A percentile compares a stretch with the other conserved stretches of the same genome.
Evolutionary conservation across 2,888 invertebrate species (phyloP).

Genomic region (Hypselothyrea guttata): DNA sequence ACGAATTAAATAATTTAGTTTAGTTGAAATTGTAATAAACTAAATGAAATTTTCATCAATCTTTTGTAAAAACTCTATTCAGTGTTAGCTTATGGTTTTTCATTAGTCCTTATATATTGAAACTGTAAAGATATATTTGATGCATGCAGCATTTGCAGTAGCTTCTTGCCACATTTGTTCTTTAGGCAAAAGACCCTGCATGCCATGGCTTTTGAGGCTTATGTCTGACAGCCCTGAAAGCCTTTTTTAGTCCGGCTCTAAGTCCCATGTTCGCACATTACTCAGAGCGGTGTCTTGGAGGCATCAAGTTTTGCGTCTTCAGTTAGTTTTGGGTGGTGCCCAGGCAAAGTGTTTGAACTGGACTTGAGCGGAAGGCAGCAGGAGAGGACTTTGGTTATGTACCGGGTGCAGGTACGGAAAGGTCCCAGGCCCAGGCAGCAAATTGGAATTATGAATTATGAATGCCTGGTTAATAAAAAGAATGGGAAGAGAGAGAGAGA

Average conservation of each 20-base stretch:
- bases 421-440: conserved; percentile 62
- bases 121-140: not conserved
- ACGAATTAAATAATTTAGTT: too few relatives aligned
- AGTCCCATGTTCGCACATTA: conserved; percentile 72
- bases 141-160: conserved; percentile 16
- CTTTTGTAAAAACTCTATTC: too few relatives aligned
- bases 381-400: not conserved
- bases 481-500: conserved; percentile 30
- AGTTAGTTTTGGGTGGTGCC: conserved; percentile 56
- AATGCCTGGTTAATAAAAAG: conserved; percentile 76
- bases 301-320: conserved; percentile 21
- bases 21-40: too few relatives aligned
- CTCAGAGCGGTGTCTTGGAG: conserved; percentile 42
- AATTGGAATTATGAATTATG: conserved; percentile 81
- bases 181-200: conserved; percentile 12
- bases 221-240: conserved; percentile 49
- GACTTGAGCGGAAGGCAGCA: conserved; percentile 40
- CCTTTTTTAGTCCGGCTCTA: conserved; percentile 48
- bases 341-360: conserved; percentile 69
- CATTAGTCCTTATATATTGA: not conserved
- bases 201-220: conserved; percentile 22
- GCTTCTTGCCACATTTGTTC: conserved; percentile 8
- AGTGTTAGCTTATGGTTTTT: too few relatives aligned
- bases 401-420: conserved; percentile 16
- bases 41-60: too few relatives aligned